Base-by-base conservation (phyloP, 2,113 vertebrate genomes). In the Rynchops niger region DNA sequence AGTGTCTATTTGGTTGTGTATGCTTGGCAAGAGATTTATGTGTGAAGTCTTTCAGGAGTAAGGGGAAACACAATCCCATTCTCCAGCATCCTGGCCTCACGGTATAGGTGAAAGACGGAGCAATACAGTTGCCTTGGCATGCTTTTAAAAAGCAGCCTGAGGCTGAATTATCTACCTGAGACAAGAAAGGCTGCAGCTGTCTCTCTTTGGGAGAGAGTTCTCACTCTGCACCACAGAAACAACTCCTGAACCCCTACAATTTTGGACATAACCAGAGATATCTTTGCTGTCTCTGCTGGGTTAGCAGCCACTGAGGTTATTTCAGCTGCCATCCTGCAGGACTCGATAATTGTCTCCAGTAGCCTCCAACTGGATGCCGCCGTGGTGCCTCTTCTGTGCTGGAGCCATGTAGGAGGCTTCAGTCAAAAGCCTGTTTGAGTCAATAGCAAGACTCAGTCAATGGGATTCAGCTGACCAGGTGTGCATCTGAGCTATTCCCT, bases 321-420 rank as follows among this genome's bases (percentile, higher is more conserved):
- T 85, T 59, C 30, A 61, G 29, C 38, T 71, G 50, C 47, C 32
- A 7, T 45, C 40, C 45, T 32, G 17, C 20, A 53, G 59, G 16
- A 29, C 36, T 73, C 56, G 40, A 0, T 6, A 5, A 3, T 1
- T 50, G 22, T 34, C 49, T 84, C 27, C 3, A 2, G 29, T 4
- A 2, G 42, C 27, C 72, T 78, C 13, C 1, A 27, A 29, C 27
- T 36, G 40, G 19, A 50, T 70, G 21, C 34, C 3, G 2, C 34
- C 43, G 36, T 0, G 0, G 5, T 56, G 15, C 30, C 29, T 36
- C 52, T 77, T 88, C 74, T 77, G 36, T 90, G 45, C 52, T 49
- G 53, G 12, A 36, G 56, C 40, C 26, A 15, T 0, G 0, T 10
- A 89, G 26, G 38, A 84, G 25, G 11, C 34, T 84, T 84, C 73